phyloP scores from a whole-genome alignment of 2,113 vertebrate genomes.

The Globicephala melas region DNA sequence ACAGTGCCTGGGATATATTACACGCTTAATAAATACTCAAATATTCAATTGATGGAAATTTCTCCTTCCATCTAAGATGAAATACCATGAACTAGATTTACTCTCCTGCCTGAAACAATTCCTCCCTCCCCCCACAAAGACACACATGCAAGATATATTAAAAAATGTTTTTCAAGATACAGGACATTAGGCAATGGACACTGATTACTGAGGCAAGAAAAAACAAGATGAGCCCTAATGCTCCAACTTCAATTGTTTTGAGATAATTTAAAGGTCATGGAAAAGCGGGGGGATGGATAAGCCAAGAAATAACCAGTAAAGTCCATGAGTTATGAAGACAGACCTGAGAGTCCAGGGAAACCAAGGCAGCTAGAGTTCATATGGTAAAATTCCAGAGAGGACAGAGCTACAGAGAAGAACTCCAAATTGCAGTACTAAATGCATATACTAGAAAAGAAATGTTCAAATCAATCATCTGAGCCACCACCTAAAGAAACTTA shows the following conservation, averaged over 20 bases:
- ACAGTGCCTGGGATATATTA: background rate
- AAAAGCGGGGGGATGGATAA: background rate
- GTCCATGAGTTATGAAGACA: background rate
- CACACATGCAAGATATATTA: background rate
- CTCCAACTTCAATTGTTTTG: background rate
- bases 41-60: background rate
- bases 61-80: background rate
- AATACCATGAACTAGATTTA: background rate
- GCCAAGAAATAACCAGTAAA: background rate
- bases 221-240: background rate
- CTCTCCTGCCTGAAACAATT: background rate
- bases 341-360: background rate
- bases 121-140: background rate
- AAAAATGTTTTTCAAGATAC: background rate
- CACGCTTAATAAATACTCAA: background rate
- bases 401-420: background rate
- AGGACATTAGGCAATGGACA: background rate
- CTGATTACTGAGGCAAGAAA: background rate
- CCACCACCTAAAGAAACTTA: background rate
- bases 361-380: background rate
- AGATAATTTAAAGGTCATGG: background rate
- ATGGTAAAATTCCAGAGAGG: background rate
- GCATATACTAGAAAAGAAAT: background rate
- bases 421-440: background rate
- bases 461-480: background rate